Evolutionary conservation across 2,888 invertebrate genomes (phyloP).

Genomic region (Amiota mariae): DNA sequence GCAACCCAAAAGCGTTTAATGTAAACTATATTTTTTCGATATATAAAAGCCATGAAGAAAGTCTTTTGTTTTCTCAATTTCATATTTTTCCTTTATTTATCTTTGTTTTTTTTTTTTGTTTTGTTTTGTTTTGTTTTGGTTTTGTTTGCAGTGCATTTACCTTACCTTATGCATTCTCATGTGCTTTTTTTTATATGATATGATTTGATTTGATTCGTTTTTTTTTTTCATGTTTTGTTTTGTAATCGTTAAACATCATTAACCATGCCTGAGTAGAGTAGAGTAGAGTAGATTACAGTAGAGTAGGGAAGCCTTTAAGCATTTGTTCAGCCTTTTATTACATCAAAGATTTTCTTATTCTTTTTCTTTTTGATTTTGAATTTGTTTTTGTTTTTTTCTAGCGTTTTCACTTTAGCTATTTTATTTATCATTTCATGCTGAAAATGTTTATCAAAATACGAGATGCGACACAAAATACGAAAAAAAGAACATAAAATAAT

Average conservation of each 20-base stretch:
- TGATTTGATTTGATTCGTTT: too few relatives aligned
- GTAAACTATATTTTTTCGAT: background rate
- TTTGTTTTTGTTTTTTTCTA: background rate
- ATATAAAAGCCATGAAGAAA: too few relatives aligned
- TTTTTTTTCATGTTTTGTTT: background rate
- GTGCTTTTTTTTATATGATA: conserved; percentile 4
- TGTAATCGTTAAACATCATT: background rate
- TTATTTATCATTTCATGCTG: conserved; percentile 48
- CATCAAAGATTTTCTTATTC: background rate
- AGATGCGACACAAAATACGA: conserved; percentile 39
- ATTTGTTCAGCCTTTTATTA: conserved; percentile 15
- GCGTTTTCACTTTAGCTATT: conserved; percentile 10
- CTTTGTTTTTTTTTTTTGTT: background rate
- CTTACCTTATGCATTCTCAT: conserved; percentile 24
- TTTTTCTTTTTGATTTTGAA: too few relatives aligned
- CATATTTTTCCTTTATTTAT: background rate
- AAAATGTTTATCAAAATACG: conserved; percentile 56
- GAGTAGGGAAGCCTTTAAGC: conserved; percentile 25
- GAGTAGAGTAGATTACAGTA: conserved; percentile 1
- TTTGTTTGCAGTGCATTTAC: conserved; percentile 15
- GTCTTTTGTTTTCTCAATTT: too few relatives aligned
- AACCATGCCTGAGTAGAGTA: conserved; percentile 26
- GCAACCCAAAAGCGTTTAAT: conserved; percentile 23
- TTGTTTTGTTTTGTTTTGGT: background rate
- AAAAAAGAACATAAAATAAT: conserved; percentile 37